Base-by-base conservation (phyloP, 2,888 invertebrate species). In the Anodontia alba region DNA sequence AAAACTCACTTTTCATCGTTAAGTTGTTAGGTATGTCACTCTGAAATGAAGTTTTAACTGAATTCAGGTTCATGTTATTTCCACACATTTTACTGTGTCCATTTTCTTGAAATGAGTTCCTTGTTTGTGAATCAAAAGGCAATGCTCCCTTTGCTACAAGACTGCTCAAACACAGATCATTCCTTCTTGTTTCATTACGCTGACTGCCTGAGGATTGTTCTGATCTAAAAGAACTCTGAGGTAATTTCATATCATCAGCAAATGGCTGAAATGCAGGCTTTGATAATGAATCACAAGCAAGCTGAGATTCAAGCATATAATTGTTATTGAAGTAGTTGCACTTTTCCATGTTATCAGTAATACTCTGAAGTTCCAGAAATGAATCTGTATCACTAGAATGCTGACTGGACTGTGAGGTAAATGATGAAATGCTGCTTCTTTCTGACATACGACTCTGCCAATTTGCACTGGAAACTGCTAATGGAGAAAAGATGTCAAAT, bases 241-340 rank as follows among this genome's bases (percentile, higher is more conserved):
- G 7, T 15, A 17, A 1, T 20, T 2, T 20, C 5, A 3, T 46
- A 17, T 62, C 15, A 23, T 51, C 66, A n/a, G 51, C 74, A 77
- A 81, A 78, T 33, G 84, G 84, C 51, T 81, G 78, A 73, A 84
- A 84, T 51, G 84, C 81, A 33, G 84, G 81, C 31, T 70, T 71
- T 23, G 73, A 33, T 38, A 38, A 17, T 26, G 20, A 38, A n/a
- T 69, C 69, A 15, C 29, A 42, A 29, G 42, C 5, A 1, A 33
- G 31, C 33, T 62, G 62, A 33, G 62, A 62, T 62, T 62, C 33
- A 62, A 29, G 33, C 62, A 62, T 62, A 17, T 62, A 62, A 62
- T 62, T 62, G 20, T 62, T 62, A 33, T 62, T 62, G 20, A 43
- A 69, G 7, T 42, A 69, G 15, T 62, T 68, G 36, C 68, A 71